These are phyloP conservation scores for Metellina segmentata DNA, from an alignment of 2,888 invertebrate species.

Conservation along the genomic window DNA sequence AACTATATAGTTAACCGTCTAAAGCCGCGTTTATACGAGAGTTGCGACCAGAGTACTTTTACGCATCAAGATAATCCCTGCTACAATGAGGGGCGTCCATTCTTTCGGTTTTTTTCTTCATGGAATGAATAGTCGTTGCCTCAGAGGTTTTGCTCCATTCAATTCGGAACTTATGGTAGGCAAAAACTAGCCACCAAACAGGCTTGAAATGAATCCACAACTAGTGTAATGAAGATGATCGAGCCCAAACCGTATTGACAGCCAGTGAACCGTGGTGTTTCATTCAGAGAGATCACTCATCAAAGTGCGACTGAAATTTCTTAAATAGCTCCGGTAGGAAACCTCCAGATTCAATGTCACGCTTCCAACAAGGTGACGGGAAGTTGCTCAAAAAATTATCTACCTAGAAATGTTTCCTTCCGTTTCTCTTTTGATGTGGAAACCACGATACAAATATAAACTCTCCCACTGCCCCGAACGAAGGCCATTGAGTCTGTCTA, in stretches of 20 bases:
- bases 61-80: too few species aligned
- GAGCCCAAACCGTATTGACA: background rate
- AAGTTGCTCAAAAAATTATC: slow-evolving; percentile 29
- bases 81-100: too few species aligned
- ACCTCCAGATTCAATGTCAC: slow-evolving; percentile 37
- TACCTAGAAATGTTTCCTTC: background rate
- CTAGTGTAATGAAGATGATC: too few species aligned
- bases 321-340: slow-evolving; percentile 38
- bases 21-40: too few species aligned
- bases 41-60: too few species aligned
- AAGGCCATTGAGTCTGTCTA: slow-evolving; percentile 45
- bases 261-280: background rate
- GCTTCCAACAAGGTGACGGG: slow-evolving; percentile 5
- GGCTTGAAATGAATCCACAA: too few species aligned
- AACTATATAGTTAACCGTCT: too few species aligned
- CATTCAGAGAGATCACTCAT: background rate
- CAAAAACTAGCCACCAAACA: too few species aligned
- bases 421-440: slow-evolving; percentile 26
- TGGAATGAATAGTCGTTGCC: too few species aligned
- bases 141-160: too few species aligned
- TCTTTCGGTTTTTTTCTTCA: too few species aligned
- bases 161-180: too few species aligned
- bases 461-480: slow-evolving; percentile 46
- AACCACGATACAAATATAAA: slow-evolving; percentile 49
- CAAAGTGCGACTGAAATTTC: background rate